Evolutionary conservation across 2,888 invertebrate species (phyloP).

Genomic region (Euzetes globulus): DNA sequence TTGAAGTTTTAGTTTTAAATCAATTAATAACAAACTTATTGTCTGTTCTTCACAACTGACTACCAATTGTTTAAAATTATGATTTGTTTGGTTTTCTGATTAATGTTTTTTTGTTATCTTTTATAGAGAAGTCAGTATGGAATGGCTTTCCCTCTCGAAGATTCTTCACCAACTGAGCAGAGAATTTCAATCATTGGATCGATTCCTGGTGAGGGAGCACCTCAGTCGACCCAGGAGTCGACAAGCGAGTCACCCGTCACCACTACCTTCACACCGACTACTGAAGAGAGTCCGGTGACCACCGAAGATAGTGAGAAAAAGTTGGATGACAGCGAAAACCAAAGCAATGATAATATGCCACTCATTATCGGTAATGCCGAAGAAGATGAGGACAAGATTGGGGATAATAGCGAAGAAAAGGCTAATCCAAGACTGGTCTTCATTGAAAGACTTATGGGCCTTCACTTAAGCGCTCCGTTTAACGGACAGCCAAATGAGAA

Average conservation of each 20-base stretch:
- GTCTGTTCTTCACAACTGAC: neutral
- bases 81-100: neutral
- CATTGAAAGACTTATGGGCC: constrained; percentile 38
- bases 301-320: constrained; percentile 4
- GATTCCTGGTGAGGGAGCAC: constrained; percentile 3
- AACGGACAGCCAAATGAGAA: neutral
- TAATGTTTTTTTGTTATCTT: neutral
- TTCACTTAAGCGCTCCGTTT: constrained; percentile 31
- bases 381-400: constrained; percentile 7
- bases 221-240: neutral
- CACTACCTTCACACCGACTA: constrained; percentile 6
- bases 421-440: constrained; percentile 37
- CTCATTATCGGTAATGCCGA: neutral
- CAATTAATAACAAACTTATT: neutral
- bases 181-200: constrained; percentile 10
- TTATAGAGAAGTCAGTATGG: constrained; percentile 37
- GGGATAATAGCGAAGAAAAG: neutral
- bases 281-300: neutral
- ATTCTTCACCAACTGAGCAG: neutral
- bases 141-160: constrained; percentile 38
- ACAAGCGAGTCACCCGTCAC: constrained; percentile 10
- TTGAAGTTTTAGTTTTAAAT: neutral
- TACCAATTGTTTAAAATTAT: neutral
- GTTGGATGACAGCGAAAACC: constrained; percentile 21
- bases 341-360: neutral